Conservation (phyloP, 2,888 invertebrate species). For the Anodontia alba region DNA sequence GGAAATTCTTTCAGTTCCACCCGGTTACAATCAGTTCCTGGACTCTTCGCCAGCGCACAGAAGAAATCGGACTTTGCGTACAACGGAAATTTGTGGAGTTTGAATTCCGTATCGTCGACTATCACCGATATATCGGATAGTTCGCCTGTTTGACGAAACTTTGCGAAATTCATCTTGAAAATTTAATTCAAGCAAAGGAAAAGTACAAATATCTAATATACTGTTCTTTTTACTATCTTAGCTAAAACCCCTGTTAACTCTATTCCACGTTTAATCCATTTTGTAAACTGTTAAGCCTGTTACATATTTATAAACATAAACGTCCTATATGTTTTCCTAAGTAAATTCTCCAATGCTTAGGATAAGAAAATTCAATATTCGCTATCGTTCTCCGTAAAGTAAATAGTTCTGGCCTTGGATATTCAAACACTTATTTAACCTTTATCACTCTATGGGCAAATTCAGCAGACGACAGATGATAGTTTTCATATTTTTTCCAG, state of each 20-base stretch:
- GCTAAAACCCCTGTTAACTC: no score
- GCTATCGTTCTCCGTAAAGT: neutral
- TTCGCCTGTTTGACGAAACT: conserved; percentile 81
- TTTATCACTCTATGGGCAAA: no score
- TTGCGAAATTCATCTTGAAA: conserved; percentile 79
- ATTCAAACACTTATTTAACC: neutral
- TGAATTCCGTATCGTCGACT: conserved; percentile 78
- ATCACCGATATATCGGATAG: conserved; percentile 83
- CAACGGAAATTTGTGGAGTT: conserved; percentile 84
- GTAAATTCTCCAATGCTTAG: no score
- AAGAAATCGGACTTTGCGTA: conserved; percentile 83
- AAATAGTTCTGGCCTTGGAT: neutral
- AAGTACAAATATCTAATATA: no score
- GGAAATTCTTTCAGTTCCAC: conserved; percentile 82
- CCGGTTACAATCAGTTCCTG: conserved; percentile 60
- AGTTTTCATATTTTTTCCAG: no score
- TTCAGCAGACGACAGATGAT: no score
- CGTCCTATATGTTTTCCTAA: neutral
- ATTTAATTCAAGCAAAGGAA: no score
- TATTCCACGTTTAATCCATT: neutral
- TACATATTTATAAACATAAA: neutral
- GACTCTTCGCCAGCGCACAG: conserved; percentile 73
- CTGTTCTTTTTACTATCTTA: no score
- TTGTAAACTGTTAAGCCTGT: neutral
- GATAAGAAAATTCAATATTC: conserved; percentile 7